Conservation (phyloP, 2,888 invertebrate genomes). For the Caenorhabditis wallacei region DNA sequence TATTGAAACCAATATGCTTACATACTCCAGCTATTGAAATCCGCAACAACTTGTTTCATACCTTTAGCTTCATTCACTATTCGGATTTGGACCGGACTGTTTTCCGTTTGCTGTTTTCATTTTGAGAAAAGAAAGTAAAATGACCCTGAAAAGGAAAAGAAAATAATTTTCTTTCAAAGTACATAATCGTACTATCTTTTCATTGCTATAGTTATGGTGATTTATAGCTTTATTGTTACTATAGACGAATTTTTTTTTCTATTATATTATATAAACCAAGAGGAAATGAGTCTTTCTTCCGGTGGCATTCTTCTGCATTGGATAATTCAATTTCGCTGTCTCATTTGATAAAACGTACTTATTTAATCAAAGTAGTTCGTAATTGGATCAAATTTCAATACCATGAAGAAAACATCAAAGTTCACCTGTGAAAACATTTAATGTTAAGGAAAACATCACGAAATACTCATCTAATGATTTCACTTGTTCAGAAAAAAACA, state of each 20-base stretch:
- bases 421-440: not conserved
- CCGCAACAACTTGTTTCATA: slow-evolving; percentile 52
- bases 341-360: not conserved
- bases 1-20: slow-evolving; percentile 55
- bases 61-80: slow-evolving; percentile 27
- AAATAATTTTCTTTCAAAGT: slow-evolving; percentile 42
- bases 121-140: slow-evolving; percentile 33
- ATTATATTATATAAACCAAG: too few species aligned
- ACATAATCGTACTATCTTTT: slow-evolving; percentile 45
- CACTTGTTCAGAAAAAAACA: not conserved
- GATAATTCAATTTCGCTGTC: too few species aligned
- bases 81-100: not conserved
- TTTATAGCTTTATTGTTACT: slow-evolving; percentile 29
- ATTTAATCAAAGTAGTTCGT: too few species aligned
- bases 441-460: not conserved
- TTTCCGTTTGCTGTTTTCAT: slow-evolving; percentile 16
- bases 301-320: not conserved
- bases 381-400: not conserved
- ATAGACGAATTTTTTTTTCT: not conserved
- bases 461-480: not conserved
- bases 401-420: not conserved
- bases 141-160: slow-evolving; percentile 28
- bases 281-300: not conserved
- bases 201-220: slow-evolving; percentile 12
- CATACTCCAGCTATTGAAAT: slow-evolving; percentile 5